These are phyloP conservation scores for Microcebus lehilahytsara DNA, from an alignment of 2,113 vertebrate species.

Conservation along the genomic window DNA sequence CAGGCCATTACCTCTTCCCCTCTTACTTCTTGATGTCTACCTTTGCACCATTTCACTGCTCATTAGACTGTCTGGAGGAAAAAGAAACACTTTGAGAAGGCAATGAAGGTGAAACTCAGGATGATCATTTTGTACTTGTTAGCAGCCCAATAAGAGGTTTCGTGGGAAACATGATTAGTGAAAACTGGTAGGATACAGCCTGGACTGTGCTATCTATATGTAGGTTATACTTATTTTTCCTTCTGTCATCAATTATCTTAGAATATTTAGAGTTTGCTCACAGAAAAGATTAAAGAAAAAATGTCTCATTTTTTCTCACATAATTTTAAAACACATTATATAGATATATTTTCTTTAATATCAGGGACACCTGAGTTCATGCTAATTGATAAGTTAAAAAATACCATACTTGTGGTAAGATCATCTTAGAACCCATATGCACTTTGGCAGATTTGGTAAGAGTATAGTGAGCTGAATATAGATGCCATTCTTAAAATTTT, in stretches of 20 bases:
- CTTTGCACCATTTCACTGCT: constrained; percentile 34
- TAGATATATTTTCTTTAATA: not conserved
- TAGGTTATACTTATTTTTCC: not conserved
- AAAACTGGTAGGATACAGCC: not conserved
- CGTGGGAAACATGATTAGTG: not conserved
- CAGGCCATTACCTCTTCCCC: constrained; percentile 43
- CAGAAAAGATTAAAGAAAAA: not conserved
- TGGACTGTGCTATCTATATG: not conserved
- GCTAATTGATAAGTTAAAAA: not conserved
- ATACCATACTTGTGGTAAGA: not conserved
- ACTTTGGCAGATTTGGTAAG: not conserved
- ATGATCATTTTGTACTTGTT: constrained; percentile 40
- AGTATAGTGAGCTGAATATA: not conserved
- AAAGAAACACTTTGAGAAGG: constrained; percentile 45
- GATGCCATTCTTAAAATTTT: not conserved
- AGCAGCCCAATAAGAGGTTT: constrained; percentile 40
- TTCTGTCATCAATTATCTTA: not conserved
- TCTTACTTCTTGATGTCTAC: not conserved
- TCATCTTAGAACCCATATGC: not conserved
- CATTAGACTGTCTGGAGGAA: constrained; percentile 21
- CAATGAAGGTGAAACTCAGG: constrained; percentile 52
- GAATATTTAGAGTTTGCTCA: not conserved
- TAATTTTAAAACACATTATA: not conserved
- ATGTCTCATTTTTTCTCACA: not conserved
- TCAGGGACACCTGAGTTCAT: not conserved